Percentiles rank a stretch among this genome's conserved stretches.
These are phyloP conservation scores for Ophion obscuratus DNA, from an alignment of 2,888 invertebrate species.

Conservation along the genomic window DNA sequence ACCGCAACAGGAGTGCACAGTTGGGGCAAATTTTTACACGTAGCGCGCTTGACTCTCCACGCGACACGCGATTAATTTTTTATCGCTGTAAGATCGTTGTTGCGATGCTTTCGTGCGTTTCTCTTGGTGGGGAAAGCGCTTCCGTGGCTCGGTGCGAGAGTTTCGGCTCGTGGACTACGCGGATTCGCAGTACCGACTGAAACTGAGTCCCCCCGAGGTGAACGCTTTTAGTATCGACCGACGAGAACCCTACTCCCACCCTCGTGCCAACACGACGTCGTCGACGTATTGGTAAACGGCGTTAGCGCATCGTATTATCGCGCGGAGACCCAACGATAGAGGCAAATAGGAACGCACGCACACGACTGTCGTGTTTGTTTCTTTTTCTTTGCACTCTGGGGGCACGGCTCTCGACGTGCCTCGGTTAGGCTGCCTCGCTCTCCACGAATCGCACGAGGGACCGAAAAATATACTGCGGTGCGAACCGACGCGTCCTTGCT, in stretches of 20 bases:
- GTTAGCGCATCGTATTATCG: neutral
- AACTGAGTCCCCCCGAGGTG: constrained; percentile 45
- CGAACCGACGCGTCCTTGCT: no score
- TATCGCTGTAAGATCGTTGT: neutral
- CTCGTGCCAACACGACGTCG: neutral
- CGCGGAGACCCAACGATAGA: no score
- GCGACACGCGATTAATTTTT: neutral
- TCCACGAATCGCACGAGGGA: neutral
- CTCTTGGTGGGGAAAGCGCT: neutral
- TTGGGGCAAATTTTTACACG: no score
- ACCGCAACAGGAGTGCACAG: no score
- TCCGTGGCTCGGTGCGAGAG: neutral
- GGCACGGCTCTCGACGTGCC: constrained; percentile 12
- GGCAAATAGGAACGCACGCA: neutral
- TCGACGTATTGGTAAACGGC: neutral
- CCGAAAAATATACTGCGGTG: no score
- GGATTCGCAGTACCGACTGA: constrained; percentile 55
- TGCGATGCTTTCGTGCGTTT: neutral
- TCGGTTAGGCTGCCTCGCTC: neutral
- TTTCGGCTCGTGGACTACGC: constrained; percentile 27
- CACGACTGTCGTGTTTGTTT: neutral
- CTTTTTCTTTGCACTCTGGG: constrained; percentile 1
- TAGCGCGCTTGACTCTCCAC: no score
- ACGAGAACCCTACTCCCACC: constrained; percentile 27
- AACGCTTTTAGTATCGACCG: constrained; percentile 65